A percentile compares a stretch with the other conserved stretches of the same genome.
Conservation (phyloP, 2,888 invertebrate genomes). For the Patella caerulea region DNA sequence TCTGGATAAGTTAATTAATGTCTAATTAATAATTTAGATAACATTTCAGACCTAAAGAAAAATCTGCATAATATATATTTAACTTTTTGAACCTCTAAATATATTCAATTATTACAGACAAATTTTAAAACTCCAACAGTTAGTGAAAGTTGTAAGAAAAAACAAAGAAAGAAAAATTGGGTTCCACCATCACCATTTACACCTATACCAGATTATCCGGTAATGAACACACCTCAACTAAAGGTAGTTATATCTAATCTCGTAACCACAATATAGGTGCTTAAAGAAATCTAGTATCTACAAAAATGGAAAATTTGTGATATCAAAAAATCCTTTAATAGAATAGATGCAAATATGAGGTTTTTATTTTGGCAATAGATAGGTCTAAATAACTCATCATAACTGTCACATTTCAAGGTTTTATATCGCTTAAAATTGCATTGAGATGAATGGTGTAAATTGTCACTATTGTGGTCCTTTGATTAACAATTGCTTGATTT, state of each 20-base stretch:
- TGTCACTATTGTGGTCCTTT: too few relatives aligned
- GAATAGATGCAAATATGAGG: background rate
- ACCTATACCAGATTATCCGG: conserved; percentile 74
- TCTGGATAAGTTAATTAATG: too few relatives aligned
- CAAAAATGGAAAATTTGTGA: background rate
- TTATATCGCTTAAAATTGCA: too few relatives aligned
- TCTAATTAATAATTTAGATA: too few relatives aligned
- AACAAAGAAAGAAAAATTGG: conserved; percentile 31
- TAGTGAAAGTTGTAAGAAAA: conserved; percentile 12
- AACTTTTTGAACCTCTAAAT: background rate
- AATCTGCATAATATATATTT: too few relatives aligned
- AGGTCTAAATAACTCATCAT: background rate
- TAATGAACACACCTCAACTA: conserved; percentile 74
- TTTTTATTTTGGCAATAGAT: conserved; percentile 12
- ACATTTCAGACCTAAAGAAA: too few relatives aligned
- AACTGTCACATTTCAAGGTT: too few relatives aligned
- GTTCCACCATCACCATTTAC: conserved; percentile 71
- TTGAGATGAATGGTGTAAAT: too few relatives aligned
- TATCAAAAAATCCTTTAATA: background rate
- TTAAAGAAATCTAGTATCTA: background rate
- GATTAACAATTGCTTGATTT: too few relatives aligned
- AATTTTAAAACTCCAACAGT: conserved; percentile 44
- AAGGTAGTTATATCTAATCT: conserved; percentile 70
- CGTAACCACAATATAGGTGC: background rate
- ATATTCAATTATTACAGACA: background rate